These are phyloP conservation scores for Progne subis DNA, from an alignment of 2,113 vertebrate species.

Conservation along the genomic window DNA sequence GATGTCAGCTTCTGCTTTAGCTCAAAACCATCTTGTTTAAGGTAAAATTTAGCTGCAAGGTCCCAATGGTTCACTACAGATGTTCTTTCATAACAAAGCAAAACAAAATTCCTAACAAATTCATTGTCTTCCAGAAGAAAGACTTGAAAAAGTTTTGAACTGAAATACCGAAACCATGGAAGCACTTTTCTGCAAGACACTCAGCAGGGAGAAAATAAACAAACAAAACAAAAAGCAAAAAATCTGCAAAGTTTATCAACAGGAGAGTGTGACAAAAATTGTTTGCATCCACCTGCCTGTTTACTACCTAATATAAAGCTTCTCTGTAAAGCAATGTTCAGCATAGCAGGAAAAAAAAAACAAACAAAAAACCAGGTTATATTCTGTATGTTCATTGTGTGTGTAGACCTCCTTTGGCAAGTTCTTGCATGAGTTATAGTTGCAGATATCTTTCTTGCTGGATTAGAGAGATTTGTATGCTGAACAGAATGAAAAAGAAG, in stretches of 20 bases:
- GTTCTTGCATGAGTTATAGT: not conserved
- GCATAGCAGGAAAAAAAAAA: not conserved
- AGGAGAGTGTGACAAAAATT: not conserved
- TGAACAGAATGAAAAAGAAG: not conserved
- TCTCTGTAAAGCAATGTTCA: not conserved
- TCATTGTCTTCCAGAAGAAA: not conserved
- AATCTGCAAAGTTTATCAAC: not conserved
- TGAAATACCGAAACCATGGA: not conserved
- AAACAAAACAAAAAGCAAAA: not conserved
- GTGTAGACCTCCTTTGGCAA: not conserved
- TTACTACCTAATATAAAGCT: not conserved
- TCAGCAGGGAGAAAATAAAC: not conserved
- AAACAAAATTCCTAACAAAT: not conserved
- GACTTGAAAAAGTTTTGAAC: not conserved
- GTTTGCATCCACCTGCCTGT: not conserved
- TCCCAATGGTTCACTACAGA: not conserved
- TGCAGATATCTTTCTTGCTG: not conserved
- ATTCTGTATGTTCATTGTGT: not conserved
- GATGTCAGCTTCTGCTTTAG: not conserved
- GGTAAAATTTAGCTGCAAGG: not conserved
- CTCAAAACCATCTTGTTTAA: not conserved
- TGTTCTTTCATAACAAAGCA: not conserved
- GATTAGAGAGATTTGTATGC: not conserved
- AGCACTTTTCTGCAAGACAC: not conserved
- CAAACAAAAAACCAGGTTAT: accelerated